These are phyloP conservation scores for Balearica regulorum DNA, from an alignment of 2,797 vertebrate genomes.

Conservation along the genomic window DNA sequence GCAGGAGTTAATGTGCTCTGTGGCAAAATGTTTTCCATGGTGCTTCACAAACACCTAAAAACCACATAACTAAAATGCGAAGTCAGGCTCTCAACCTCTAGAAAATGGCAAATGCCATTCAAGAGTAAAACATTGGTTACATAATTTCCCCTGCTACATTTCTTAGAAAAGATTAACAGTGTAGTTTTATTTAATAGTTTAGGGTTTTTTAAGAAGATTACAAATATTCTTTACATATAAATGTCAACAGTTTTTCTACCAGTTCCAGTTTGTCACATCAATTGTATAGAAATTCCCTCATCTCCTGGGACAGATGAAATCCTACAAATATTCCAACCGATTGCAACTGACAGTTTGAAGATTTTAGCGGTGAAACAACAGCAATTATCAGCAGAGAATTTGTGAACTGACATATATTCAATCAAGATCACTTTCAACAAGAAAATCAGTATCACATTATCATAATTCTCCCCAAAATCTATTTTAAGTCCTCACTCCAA, in stretches of 20 bases:
- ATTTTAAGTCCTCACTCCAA: background rate
- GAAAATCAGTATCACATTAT: background rate
- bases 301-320: background rate
- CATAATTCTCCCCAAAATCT: background rate
- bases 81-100: background rate
- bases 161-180: background rate
- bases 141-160: background rate
- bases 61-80: background rate
- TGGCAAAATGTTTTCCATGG: background rate
- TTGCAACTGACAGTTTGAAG: background rate
- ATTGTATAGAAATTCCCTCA: background rate
- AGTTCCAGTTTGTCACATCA: background rate
- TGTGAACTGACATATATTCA: background rate
- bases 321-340: background rate
- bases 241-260: background rate
- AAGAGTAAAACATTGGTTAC: background rate
- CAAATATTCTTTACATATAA: background rate
- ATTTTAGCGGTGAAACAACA: background rate
- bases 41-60: background rate
- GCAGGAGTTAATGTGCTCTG: background rate
- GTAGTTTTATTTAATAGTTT: background rate
- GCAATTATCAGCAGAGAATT: background rate
- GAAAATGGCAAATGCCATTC: background rate
- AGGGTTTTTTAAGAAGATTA: fast-evolving
- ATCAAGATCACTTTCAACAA: background rate